phyloP scores from a whole-genome alignment of 2,888 invertebrate species.

The Agrochola lychnidis region DNA sequence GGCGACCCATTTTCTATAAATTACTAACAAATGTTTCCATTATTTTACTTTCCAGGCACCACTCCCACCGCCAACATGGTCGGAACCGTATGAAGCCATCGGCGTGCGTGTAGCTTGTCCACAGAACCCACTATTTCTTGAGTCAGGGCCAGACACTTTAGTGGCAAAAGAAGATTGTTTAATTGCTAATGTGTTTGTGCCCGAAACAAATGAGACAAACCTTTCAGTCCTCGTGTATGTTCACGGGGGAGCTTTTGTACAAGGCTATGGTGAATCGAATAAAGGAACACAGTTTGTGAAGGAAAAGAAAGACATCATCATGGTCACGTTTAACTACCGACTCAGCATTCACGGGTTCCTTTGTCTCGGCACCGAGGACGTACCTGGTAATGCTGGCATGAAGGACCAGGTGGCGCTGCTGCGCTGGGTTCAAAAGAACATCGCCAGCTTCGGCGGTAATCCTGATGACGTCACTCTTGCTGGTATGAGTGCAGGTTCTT shows the following conservation, averaged over 20 bases:
- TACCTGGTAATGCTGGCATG: conserved; percentile 73
- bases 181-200: conserved; percentile 65
- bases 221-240: conserved; percentile 69
- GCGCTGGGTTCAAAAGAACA: background rate
- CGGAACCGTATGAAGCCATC: conserved; percentile 32
- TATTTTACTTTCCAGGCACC: conserved; percentile 50
- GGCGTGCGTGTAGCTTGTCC: conserved; percentile 43
- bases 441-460: background rate
- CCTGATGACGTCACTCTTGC: background rate
- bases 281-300: conserved; percentile 2
- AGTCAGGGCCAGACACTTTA: background rate
- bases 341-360: conserved; percentile 67
- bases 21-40: no score
- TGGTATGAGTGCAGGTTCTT: background rate
- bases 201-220: conserved; percentile 64
- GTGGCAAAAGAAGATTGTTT: conserved; percentile 64
- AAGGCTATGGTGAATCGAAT: background rate
- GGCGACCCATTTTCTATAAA: no score
- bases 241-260: conserved; percentile 67
- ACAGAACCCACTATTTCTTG: background rate
- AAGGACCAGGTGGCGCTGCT: conserved; percentile 56
- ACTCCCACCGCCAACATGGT: conserved; percentile 47
- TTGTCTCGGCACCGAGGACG: conserved; percentile 71
- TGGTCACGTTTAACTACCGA: conserved; percentile 6
- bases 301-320: conserved; percentile 11